These are phyloP conservation scores for Molothrus ater DNA, from an alignment of 2,797 vertebrate species.

Conservation along the genomic window DNA sequence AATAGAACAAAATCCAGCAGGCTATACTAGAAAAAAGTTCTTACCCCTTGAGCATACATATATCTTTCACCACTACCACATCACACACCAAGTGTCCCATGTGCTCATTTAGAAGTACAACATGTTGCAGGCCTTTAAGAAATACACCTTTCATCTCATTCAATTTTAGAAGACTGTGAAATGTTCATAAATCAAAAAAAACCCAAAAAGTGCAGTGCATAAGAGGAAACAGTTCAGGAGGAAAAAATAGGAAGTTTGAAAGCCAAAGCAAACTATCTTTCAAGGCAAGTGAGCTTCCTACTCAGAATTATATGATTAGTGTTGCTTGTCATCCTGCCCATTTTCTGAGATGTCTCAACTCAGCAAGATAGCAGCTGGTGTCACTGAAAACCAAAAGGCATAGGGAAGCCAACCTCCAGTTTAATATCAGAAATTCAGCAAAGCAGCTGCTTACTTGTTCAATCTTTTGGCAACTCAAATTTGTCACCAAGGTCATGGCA, in stretches of 20 bases:
- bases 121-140: not conserved
- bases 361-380: constrained; percentile 41
- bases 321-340: constrained; percentile 3
- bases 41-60: not conserved
- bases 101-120: not conserved
- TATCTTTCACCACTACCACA: not conserved
- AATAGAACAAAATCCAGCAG: not conserved
- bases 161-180: not conserved
- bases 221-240: not conserved
- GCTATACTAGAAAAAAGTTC: not conserved
- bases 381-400: constrained; percentile 30
- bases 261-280: not conserved
- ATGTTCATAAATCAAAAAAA: not conserved
- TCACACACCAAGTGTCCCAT: not conserved
- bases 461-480: not conserved
- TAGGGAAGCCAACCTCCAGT: not conserved
- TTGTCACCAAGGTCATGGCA: not conserved
- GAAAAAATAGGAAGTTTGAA: not conserved
- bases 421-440: not conserved
- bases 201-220: not conserved
- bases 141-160: not conserved
- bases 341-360: constrained; percentile 24
- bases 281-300: constrained; percentile 19
- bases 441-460: constrained; percentile 8
- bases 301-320: constrained; percentile 4